Base-by-base conservation (phyloP, 2,113 vertebrate species). In the Etheostoma cragini region DNA sequence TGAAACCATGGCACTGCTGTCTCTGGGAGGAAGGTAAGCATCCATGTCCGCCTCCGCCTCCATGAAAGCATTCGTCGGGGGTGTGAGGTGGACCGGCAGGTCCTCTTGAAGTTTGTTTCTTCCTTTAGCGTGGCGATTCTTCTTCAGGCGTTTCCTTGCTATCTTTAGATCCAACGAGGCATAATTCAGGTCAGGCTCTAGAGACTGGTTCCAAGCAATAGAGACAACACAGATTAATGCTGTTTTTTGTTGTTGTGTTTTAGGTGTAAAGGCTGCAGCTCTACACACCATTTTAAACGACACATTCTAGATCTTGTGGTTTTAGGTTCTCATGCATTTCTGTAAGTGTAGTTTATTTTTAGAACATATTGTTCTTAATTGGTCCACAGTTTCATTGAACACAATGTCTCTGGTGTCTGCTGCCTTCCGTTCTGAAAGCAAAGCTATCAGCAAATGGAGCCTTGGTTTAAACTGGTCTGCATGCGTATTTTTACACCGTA, bases 121-220 rank as follows among this genome's bases (percentile, higher is more conserved):
- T 46, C 84, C 79, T 33, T 87, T 90, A 19, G 21, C 8, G 17
- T 87, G 89, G 16, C 75, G 87, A 19, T 78, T 72, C 76, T 89
- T 95, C 86, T 87, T 94, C 52, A 84, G 89, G 70, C 62, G 81
- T 38, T 94, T 94, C 45, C 93, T 90, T 52, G 83, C 88, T 26
- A 81, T 13, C 26, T 81, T 89, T 60, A 95, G 85, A 74, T 95
- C 92, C 78, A 96, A 77, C 0, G 95, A 96, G n/a, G 94, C 94
- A 0, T 96, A 96, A 58, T 94, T 93, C 35, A 96, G 62, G 24
- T 95, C 93, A 52, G 78, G 38, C 15, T 86, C 78, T 22, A 15
- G 60, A 66, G 61, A 63, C 90, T 94, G 76, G 3, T 69, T 42
- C 19, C 14, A 80, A 12, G 68, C 21, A 52, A 19, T 6, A 22